These are phyloP conservation scores for Lophius piscatorius DNA, from an alignment of 2,113 vertebrate genomes.

Conservation along the genomic window DNA sequence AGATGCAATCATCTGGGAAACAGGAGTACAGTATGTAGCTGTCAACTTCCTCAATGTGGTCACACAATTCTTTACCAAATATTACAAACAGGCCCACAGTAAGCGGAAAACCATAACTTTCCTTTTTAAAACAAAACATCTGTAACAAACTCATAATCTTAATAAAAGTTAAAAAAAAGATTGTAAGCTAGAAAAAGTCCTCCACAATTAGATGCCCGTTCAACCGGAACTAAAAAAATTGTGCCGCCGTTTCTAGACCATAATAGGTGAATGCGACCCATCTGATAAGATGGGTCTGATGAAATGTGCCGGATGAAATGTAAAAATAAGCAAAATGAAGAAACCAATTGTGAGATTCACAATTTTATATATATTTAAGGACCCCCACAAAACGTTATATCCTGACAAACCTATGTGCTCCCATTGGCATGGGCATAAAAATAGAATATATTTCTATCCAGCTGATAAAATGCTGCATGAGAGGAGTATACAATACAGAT, in stretches of 20 bases:
- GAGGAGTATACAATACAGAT: conserved; percentile 57
- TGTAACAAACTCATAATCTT: not conserved
- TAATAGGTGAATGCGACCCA: no score
- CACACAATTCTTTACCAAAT: not conserved
- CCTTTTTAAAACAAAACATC: not conserved
- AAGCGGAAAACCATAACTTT: conserved; percentile 1
- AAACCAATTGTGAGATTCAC: no score
- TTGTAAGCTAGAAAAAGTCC: not conserved
- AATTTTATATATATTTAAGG: no score
- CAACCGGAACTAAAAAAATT: no score
- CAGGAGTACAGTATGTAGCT: conserved; percentile 83
- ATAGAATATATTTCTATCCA: not conserved
- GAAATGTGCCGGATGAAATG: no score
- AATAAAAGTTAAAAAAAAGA: no score
- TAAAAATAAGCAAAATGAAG: no score
- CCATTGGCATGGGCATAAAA: not conserved
- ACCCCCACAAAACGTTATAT: no score
- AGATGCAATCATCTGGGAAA: conserved; percentile 87
- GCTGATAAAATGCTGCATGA: conserved; percentile 36
- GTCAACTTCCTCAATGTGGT: conserved; percentile 2
- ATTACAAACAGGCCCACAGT: not conserved
- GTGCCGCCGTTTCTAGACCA: no score
- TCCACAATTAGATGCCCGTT: no score
- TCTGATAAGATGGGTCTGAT: no score
- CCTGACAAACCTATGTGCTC: no score